A percentile compares a stretch with the other conserved stretches of the same genome.
phyloP scores from a whole-genome alignment of 2,113 vertebrate genomes.

The Paedocypris sp. region DNA sequence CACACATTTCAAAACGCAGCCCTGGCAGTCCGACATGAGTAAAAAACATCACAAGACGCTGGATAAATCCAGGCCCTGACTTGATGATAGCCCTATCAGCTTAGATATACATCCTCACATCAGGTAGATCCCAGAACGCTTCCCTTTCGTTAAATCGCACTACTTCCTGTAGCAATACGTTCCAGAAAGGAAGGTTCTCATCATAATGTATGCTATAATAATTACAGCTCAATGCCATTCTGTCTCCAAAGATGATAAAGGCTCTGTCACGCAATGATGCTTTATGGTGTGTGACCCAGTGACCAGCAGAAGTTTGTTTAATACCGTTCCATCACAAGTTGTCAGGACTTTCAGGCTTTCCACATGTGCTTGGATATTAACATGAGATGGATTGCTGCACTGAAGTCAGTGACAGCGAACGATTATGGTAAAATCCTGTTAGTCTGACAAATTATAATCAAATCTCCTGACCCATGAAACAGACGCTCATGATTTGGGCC shows the following conservation, averaged over 20 bases:
- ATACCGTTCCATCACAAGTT: neutral
- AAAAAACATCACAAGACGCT: too few relatives aligned
- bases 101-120: too few relatives aligned
- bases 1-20: too few relatives aligned
- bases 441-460: neutral
- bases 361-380: slow-evolving; percentile 16
- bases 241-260: slow-evolving; percentile 20
- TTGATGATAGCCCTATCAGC: too few relatives aligned
- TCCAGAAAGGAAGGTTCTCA: too few relatives aligned
- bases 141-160: too few relatives aligned
- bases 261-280: neutral
- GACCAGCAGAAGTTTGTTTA: neutral
- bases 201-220: slow-evolving; percentile 7
- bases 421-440: slow-evolving; percentile 14
- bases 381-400: neutral
- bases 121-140: too few relatives aligned
- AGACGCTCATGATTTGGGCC: neutral
- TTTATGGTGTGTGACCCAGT: neutral
- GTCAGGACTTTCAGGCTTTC: neutral
- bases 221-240: slow-evolving; percentile 14
- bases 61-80: too few relatives aligned
- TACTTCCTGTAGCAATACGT: too few relatives aligned
- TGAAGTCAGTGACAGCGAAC: slow-evolving; percentile 28
- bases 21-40: too few relatives aligned
- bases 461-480: slow-evolving; percentile 12